A percentile compares a stretch with the other conserved stretches of the same genome.
These are phyloP conservation scores for Drosophila funebris DNA, from an alignment of 1,140 invertebrate genomes.

Conservation along the genomic window DNA sequence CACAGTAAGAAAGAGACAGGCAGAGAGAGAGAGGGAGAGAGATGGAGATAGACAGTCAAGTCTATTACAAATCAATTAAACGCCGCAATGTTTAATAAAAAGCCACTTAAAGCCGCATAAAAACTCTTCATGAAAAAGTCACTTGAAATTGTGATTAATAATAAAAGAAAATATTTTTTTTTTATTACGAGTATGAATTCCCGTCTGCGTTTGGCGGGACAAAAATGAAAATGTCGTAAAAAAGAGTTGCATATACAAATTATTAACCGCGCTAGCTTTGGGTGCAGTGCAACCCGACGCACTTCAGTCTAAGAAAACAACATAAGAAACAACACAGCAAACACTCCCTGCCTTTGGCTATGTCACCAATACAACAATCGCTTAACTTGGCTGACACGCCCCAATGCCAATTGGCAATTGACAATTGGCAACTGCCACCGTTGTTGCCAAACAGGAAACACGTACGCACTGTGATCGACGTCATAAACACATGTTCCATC, in stretches of 20 bases:
- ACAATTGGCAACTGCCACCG: not conserved
- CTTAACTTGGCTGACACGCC: constrained; percentile 50
- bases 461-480: constrained; percentile 64
- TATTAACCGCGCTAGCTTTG: constrained; percentile 33
- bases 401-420: constrained; percentile 6
- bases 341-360: constrained; percentile 47
- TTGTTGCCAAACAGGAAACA: constrained; percentile 58
- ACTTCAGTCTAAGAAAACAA: constrained; percentile 16
- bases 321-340: constrained; percentile 11
- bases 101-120: constrained; percentile 65
- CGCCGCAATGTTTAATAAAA: constrained; percentile 75
- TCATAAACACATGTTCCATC: constrained; percentile 76
- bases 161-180: constrained; percentile 45
- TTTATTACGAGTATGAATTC: constrained; percentile 39
- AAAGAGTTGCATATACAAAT: constrained; percentile 54
- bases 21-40: not conserved
- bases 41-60: constrained; percentile 25
- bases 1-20: constrained; percentile 4
- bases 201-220: constrained; percentile 46
- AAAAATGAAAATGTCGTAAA: constrained; percentile 70
- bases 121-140: constrained; percentile 52
- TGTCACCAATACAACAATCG: constrained; percentile 54
- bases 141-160: constrained; percentile 58
- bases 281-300: constrained; percentile 56
- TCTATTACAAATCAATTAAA: constrained; percentile 83